These are phyloP conservation scores for Macrophya alboannulata DNA, from an alignment of 2,888 invertebrate species.

Conservation along the genomic window DNA sequence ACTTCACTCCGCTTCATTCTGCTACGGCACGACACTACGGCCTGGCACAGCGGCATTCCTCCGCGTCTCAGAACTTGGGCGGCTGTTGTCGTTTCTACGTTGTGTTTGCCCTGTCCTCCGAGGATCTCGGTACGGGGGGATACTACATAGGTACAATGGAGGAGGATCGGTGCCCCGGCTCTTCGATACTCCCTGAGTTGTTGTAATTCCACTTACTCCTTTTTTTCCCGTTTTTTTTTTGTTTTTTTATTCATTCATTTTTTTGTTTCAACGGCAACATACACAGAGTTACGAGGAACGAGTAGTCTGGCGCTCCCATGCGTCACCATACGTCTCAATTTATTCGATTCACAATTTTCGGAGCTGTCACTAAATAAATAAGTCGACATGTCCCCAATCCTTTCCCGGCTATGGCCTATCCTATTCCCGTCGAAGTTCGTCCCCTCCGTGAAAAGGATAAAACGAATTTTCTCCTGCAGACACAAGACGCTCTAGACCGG, in stretches of 20 bases:
- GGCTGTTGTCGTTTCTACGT: constrained; percentile 52
- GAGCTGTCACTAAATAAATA: constrained; percentile 53
- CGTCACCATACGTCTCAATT: constrained; percentile 53
- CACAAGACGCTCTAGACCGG: not conserved
- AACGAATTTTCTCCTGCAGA: constrained; percentile 37
- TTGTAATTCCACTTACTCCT: constrained; percentile 36
- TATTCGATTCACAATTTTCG: constrained; percentile 48
- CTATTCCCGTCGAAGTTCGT: constrained; percentile 52
- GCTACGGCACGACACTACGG: constrained; percentile 64
- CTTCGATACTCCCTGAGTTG: constrained; percentile 24
- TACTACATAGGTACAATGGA: constrained; percentile 2
- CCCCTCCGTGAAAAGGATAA: not conserved
- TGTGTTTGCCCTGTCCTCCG: constrained; percentile 51
- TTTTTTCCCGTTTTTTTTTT: not conserved
- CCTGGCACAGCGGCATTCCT: constrained; percentile 65
- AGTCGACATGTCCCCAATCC: constrained; percentile 44
- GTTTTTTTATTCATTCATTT: not conserved
- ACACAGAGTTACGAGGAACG: constrained; percentile 38
- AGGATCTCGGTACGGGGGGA: constrained; percentile 10
- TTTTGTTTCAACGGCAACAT: not conserved
- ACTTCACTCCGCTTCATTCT: constrained; percentile 63
- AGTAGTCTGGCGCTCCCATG: constrained; percentile 18
- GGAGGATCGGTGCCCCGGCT: constrained; percentile 41
- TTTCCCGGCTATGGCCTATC: constrained; percentile 5
- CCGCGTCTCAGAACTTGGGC: constrained; percentile 61